Percentiles rank a stretch among this genome's conserved stretches.
These are phyloP conservation scores for Anthoscopus minutus DNA, from an alignment of 2,113 vertebrate species.

Conservation along the genomic window DNA sequence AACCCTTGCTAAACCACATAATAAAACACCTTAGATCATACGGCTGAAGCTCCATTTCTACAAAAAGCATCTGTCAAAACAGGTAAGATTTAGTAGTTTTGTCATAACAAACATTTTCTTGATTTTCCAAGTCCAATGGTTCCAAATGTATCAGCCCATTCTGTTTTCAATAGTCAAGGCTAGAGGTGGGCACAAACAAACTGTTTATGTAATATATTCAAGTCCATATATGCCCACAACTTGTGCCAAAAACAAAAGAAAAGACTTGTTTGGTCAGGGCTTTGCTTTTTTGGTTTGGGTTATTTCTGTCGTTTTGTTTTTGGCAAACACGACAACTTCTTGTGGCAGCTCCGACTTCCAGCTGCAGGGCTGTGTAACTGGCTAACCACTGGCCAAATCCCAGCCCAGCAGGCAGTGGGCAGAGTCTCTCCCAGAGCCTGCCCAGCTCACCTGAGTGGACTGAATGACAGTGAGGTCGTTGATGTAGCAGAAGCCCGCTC, in stretches of 20 bases:
- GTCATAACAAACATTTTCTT: not conserved
- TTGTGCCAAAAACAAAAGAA: not conserved
- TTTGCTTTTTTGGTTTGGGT: not conserved
- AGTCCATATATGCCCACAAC: not conserved
- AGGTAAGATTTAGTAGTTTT: not conserved
- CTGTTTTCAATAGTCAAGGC: not conserved
- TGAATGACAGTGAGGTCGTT: slow-evolving; percentile 96
- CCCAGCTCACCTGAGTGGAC: slow-evolving; percentile 80
- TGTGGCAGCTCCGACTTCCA: not conserved
- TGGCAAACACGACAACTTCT: not conserved
- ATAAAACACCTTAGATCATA: not conserved
- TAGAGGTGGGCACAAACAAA: not conserved
- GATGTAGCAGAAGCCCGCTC: slow-evolving; percentile 89
- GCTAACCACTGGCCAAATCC: not conserved
- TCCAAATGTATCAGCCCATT: not conserved
- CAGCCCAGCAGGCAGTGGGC: no score
- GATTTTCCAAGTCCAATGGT: not conserved
- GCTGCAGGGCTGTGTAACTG: rapidly evolving
- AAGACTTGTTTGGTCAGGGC: not conserved
- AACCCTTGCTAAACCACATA: not conserved
- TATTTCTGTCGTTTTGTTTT: not conserved
- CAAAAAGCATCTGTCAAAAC: not conserved
- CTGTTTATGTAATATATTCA: not conserved
- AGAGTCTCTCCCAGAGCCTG: rapidly evolving
- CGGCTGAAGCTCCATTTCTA: not conserved